Conservation (phyloP, 2,888 invertebrate genomes). For the Trilocha varians region DNA sequence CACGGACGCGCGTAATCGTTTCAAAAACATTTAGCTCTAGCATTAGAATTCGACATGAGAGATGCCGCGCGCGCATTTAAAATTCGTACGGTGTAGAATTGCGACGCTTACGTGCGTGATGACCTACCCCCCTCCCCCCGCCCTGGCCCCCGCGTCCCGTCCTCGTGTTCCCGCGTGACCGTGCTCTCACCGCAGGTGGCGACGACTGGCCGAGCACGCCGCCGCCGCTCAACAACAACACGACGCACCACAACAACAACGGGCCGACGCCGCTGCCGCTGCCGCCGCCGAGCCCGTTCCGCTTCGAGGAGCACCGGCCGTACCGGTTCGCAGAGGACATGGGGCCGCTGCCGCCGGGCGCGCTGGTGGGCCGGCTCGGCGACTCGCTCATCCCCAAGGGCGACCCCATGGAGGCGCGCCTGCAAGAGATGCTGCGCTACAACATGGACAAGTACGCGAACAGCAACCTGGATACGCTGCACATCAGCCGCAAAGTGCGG, state of each 20-base stretch:
- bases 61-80: slow-evolving; percentile 41
- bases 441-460: slow-evolving; percentile 97
- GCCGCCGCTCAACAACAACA: slow-evolving; percentile 71
- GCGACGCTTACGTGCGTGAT: slow-evolving; percentile 49
- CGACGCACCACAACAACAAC: slow-evolving; percentile 71
- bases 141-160: slow-evolving; percentile 54
- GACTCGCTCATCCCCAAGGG: slow-evolving; percentile 93
- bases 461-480: slow-evolving; percentile 94
- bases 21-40: slow-evolving; percentile 7
- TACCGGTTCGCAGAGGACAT: slow-evolving; percentile 90
- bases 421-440: slow-evolving; percentile 94
- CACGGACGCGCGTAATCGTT: slow-evolving; percentile 59
- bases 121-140: slow-evolving; percentile 27
- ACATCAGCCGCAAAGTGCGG: slow-evolving; percentile 92
- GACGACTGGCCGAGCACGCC: slow-evolving; percentile 68
- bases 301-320: slow-evolving; percentile 85
- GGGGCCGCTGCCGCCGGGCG: slow-evolving; percentile 82
- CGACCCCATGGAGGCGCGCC: slow-evolving; percentile 93
- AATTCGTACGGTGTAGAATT: slow-evolving; percentile 37
- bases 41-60: slow-evolving; percentile 24
- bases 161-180: slow-evolving; percentile 82
- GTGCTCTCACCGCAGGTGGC: slow-evolving; percentile 66
- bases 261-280: slow-evolving; percentile 59
- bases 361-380: slow-evolving; percentile 88
- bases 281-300: slow-evolving; percentile 78